Conservation (phyloP, 2,888 invertebrate species). For the Drosophila mercatorum region DNA sequence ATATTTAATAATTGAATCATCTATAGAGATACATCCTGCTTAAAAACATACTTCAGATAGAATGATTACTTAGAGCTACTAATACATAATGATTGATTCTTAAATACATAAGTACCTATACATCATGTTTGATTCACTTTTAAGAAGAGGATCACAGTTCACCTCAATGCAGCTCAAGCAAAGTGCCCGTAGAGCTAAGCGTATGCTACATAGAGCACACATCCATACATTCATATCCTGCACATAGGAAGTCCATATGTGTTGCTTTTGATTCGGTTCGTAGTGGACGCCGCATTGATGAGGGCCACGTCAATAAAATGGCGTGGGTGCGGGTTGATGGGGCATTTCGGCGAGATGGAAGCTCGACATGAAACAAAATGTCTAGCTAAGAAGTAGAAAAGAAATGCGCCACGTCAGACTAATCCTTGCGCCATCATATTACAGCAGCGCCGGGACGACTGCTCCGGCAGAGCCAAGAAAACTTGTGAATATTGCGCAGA, state of each 20-base stretch:
- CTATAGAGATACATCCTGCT: neutral
- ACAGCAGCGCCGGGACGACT: slow-evolving; percentile 58
- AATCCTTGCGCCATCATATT: slow-evolving; percentile 82
- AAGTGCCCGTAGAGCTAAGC: slow-evolving; percentile 5
- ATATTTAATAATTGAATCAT: no score
- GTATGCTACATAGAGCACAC: slow-evolving; percentile 22
- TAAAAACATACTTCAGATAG: neutral
- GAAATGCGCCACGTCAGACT: slow-evolving; percentile 79
- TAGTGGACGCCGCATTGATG: slow-evolving; percentile 55
- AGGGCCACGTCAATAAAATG: slow-evolving; percentile 47
- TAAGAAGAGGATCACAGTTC: neutral
- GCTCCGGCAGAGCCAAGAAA: slow-evolving; percentile 56
- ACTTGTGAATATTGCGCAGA: slow-evolving; percentile 79
- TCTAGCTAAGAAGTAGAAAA: slow-evolving; percentile 71
- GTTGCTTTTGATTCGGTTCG: slow-evolving; percentile 17
- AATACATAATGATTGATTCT: no score
- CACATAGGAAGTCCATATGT: slow-evolving; percentile 46
- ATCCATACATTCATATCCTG: neutral
- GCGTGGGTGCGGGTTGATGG: neutral
- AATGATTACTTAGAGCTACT: neutral
- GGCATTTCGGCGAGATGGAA: slow-evolving; percentile 4
- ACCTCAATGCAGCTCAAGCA: neutral
- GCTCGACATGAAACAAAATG: slow-evolving; percentile 73
- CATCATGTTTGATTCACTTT: neutral
- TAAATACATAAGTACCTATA: no score